Base-by-base conservation (phyloP, 2,888 invertebrate species). In the Xanthorhoe designata region DNA sequence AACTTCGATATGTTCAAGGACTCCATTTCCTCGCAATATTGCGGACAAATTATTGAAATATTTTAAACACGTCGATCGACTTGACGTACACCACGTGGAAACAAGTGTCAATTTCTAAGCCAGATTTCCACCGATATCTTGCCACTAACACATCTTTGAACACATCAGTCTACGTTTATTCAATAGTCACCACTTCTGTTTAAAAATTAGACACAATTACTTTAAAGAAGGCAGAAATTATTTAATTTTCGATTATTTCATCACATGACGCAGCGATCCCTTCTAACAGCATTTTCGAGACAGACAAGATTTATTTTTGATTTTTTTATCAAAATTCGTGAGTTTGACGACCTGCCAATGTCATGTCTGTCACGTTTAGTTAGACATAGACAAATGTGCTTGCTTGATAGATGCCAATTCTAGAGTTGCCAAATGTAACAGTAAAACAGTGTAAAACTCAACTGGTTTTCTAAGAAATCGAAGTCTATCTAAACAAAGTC, bases 1-100 rank as follows among this genome's bases (percentile, higher is more conserved):
- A 92, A 83, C 75, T 88, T 88, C 56, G 91, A 90, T 85, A 92
- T 91, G 75, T 92, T 91, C 74, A 92, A 83, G 75, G 91, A 86
- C 81, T 91, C 92, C 91, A 92, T 92, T 78, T 78, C 78, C 75
- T 77, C 70, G 57, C 66, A 67, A 70, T 70, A 80, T 79, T 76
- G 74, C 75, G 69, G 72, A 76, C 75, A 76, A 74, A 74, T 80
- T 80, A 74, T 78, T 74, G 74, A 79, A 82, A 78, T 77, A 75
- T 64, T 72, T 75, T 74, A 73, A 81, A 87, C 92, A 92, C 92
- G 92, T 92, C 87, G 87, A 90, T 90, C 79, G 75, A 79, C 76
- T 78, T 91, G 91, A 89, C 92, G 82, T 81, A 77, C 86, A 92
- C 91, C 92, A 92, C 92, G 92, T 92, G 92, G 92, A 91, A 87